These are phyloP conservation scores for Rhinella marina DNA, from an alignment of 2,797 vertebrate species.

Conservation along the genomic window DNA sequence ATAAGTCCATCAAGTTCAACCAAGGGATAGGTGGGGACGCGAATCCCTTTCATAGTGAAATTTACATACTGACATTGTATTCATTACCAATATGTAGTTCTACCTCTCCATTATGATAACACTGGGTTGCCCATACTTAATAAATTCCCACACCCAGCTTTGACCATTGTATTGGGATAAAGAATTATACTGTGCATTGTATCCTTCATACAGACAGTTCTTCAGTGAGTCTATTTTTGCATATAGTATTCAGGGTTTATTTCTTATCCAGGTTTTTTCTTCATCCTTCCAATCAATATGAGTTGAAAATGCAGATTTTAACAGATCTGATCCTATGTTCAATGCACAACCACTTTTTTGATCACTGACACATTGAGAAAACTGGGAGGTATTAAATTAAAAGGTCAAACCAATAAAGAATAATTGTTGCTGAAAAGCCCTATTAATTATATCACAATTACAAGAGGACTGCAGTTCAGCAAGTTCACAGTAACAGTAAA, in stretches of 20 bases:
- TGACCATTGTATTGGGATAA: neutral
- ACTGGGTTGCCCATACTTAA: no score
- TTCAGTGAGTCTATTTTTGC: neutral
- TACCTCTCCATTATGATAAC: no score
- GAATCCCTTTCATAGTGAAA: no score
- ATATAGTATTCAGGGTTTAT: neutral
- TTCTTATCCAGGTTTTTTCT: neutral
- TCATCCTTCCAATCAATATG: neutral
- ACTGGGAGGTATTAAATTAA: constrained; percentile 30
- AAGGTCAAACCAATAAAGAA: constrained; percentile 40
- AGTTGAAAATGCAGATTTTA: neutral
- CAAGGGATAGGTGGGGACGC: no score
- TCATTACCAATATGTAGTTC: no score
- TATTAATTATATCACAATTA: constrained; percentile 47
- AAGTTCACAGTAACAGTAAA: constrained; percentile 37
- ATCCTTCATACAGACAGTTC: neutral
- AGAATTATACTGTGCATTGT: neutral
- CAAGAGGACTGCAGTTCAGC: constrained; percentile 28
- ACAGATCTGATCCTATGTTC: neutral
- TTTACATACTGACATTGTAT: no score
- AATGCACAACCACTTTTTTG: neutral
- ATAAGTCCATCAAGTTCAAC: no score
- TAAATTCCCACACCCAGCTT: neutral
- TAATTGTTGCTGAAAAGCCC: constrained; percentile 33
- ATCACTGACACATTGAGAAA: constrained; percentile 3